Conservation (phyloP, 2,113 vertebrate genomes). For the Prunella himalayana region DNA sequence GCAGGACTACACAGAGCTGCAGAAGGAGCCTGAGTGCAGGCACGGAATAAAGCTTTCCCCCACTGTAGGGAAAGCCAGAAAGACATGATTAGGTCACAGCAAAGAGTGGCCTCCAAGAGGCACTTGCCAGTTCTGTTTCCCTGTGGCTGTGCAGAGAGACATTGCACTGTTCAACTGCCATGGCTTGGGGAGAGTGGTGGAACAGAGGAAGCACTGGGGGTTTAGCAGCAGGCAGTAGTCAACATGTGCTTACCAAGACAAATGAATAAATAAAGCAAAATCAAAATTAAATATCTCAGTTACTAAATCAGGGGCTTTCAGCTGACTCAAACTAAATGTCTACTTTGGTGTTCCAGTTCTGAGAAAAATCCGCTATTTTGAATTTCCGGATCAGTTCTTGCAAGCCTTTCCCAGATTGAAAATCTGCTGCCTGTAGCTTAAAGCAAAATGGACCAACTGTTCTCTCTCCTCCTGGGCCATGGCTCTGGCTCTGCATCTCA, state of each 20-base stretch:
- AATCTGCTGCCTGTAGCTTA: conserved; percentile 38
- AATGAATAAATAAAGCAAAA: background rate
- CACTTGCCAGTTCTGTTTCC: background rate
- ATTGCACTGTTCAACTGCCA: background rate
- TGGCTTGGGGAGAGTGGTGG: background rate
- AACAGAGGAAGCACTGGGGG: background rate
- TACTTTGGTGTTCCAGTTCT: background rate
- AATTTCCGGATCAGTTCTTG: background rate
- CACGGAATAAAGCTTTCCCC: background rate
- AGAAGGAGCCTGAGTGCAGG: background rate
- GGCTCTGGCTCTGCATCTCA: background rate
- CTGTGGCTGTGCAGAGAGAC: background rate
- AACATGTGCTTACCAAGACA: background rate
- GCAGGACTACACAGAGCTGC: background rate
- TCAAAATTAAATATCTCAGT: background rate
- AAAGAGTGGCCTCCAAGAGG: background rate
- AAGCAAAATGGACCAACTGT: background rate
- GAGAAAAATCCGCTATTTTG: background rate
- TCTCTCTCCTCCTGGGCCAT: background rate
- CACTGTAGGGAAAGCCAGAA: background rate
- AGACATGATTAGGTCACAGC: background rate
- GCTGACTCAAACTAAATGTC: background rate
- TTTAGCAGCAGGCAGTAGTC: background rate
- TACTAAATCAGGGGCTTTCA: background rate
- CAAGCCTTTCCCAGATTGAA: background rate